These are phyloP conservation scores for Melipona bicolor DNA, from an alignment of 2,888 invertebrate genomes.

Conservation along the genomic window DNA sequence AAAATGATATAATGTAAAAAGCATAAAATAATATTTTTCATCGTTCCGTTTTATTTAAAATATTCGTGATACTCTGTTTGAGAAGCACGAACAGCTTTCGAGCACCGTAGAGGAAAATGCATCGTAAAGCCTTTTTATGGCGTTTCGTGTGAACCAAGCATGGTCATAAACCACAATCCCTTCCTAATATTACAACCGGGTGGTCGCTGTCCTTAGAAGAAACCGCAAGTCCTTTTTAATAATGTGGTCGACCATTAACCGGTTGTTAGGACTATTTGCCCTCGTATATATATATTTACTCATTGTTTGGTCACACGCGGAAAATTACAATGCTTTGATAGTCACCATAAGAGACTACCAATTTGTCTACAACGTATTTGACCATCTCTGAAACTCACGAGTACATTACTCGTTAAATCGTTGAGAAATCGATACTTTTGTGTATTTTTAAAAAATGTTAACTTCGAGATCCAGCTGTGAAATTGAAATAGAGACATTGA, in stretches of 20 bases:
- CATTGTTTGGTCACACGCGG: conserved; percentile 8
- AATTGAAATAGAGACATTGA: not conserved
- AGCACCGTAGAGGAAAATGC: not conserved
- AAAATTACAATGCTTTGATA: conserved; percentile 24
- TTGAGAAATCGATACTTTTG: not conserved
- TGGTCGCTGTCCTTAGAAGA: conserved; percentile 62
- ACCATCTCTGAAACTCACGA: not conserved
- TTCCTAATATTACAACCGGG: conserved; percentile 53
- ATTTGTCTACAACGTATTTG: not conserved
- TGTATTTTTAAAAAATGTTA: not conserved
- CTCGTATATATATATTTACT: conserved; percentile 1
- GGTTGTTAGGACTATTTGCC: conserved; percentile 54
- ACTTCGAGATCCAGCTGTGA: not conserved
- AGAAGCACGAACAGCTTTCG: not conserved
- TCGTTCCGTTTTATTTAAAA: not conserved
- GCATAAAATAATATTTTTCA: not conserved
- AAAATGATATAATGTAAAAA: not conserved
- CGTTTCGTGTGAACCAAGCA: conserved; percentile 56
- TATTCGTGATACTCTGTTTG: not conserved
- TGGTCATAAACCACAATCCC: conserved; percentile 66
- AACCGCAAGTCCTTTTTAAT: conserved; percentile 71
- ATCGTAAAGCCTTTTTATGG: conserved; percentile 53
- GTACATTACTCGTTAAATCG: too few species aligned
- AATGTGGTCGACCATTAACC: conserved; percentile 64
- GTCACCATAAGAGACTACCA: not conserved